Base-by-base conservation (phyloP, 2,888 invertebrate species). In the Coenonympha glycerion region DNA sequence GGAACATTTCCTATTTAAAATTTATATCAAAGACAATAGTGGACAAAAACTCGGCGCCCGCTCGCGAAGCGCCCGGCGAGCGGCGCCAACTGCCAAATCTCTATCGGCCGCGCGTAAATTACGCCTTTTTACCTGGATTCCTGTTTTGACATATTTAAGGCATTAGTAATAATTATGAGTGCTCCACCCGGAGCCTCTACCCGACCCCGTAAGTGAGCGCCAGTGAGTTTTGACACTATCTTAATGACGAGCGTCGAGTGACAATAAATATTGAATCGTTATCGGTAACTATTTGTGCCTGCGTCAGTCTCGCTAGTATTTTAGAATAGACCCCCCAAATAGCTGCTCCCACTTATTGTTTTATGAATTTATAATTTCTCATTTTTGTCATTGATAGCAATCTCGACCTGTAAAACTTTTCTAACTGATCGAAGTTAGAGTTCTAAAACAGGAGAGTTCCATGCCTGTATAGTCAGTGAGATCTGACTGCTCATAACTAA, bases 121-220 rank as follows among this genome's bases (percentile, higher is more conserved):
- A 86, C 84, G 82, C 81, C 84, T 86, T 86, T 86, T 86, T 87
- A 87, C 87, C 87, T 87, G 86, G 84, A 85, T 86, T 83, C 85
- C 85, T 87, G 87, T 87, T 87, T 87, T 87, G 87, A 87, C 87
- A 87, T 86, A 87, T 86, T 86, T 85, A 87, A 87, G 84, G 86
- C 81, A 87, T 87, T 87, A 85, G 85, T 87, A 87, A 87, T 86
- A 87, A 87, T 87, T 87, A 87, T 87, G 87, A 87, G 83, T 84
- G 82, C 80, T 78, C 71, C 71, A 68, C 64, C n/a, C n/a, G n/a
- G n/a, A n/a, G n/a, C n/a, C 80, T 78, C 71, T 70, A 68, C 64
- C 69, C 68, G 69, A 66, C 67, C 69, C 71, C 64, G 79, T 81
- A 80, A 76, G 74, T 75, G 77, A 71, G 77, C 68, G 78, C 82